Base-by-base conservation (phyloP, 2,888 invertebrate genomes). In the Eupeodes luniger region DNA sequence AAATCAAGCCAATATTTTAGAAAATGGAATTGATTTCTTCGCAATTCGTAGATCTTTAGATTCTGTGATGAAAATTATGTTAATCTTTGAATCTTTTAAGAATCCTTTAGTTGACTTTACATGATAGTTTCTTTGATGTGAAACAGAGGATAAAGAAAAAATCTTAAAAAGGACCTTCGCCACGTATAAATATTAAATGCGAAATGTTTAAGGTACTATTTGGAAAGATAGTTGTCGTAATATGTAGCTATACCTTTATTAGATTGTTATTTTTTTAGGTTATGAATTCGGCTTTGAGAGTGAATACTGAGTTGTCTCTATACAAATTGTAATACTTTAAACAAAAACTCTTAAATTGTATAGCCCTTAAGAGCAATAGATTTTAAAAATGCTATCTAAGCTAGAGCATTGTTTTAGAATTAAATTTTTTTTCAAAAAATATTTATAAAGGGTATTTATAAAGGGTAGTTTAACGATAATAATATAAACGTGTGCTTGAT, bases 211-310 rank as follows among this genome's bases (percentile, higher is more conserved):
- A 34, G 62, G 51, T 55, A 16, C 11, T 40, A 10, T n/a, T 67
- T 34, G 51, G 55, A 44, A 62, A 3, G 27, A 27, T 27, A 27
- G 27, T 1, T 27, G 27, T 2, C 27, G 2, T 27, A 27, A 27
- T 27, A 27, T 27, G 2, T 27, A 27, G 27, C 27, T 12, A 12
- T 12, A 75, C 64, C 70, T 75, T 82, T 82, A 82, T 86, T 86
- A 64, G 57, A 82, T 82, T 86, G 55, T 59, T 75, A 51, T 75
- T 85, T 69, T 67, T 27, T 27, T 27, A 27, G 78, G 67, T 85
- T 82, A 78, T 81, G 81, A 79, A 12, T 19, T 6, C 7, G 11
- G 12, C 16, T 75, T 78, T 82, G 19, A 11, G 57, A 66, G 27
- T 27, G 27, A 19, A 67, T 81, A 64, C 57, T 74, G 27, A 47